Evolutionary conservation across 2,113 vertebrate species (phyloP), one percentile per base, ranked within the genome.

Genomic region (Agapornis roseicollis): DNA sequence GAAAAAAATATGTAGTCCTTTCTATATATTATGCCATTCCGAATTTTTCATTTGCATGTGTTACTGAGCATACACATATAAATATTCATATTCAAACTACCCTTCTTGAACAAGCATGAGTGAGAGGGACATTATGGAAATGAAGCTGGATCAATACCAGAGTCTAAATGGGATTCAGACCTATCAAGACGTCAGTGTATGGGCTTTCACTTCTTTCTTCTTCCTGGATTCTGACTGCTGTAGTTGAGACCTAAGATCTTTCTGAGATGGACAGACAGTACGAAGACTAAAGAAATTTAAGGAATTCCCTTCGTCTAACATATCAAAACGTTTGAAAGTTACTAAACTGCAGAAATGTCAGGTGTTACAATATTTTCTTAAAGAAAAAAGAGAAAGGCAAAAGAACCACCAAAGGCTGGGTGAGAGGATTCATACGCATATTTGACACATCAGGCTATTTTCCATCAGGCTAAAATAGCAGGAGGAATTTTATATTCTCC

Each of bases 331-430:
- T 92, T 94, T 55, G 78, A 81, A 91, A 91, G 80, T 81, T 84
- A 78, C 50, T 52, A 64, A 87, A 61, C 73, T 92, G 69, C 47
- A 88, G 77, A 56, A 96, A 74, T 84, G 31, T 92, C 92, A 95
- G 96, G 93, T 97, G 93, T 94, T 96, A 90, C 96, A 96, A 95
- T 96, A 93, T 96, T 96, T 86, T 93, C 86, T 88, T 94, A 86
- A 93, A 90, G 91, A 80, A 95, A 94, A 95, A 90, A 39, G 94
- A 96, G 91, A 95, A 93, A 91, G 79, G 93, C 90, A 39, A 82
- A 88, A 93, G 79, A 94, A 94, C 94, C 79, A 94, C 91, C 47
- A 47, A 90, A 95, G 39, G 46, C 60, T 93, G 80, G 23, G 33
- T 83, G 39, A 90, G 91, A 91, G 79, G 95, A 89, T 90, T 93